Conservation (phyloP, 2,113 vertebrate species). For the Lophius piscatorius region DNA sequence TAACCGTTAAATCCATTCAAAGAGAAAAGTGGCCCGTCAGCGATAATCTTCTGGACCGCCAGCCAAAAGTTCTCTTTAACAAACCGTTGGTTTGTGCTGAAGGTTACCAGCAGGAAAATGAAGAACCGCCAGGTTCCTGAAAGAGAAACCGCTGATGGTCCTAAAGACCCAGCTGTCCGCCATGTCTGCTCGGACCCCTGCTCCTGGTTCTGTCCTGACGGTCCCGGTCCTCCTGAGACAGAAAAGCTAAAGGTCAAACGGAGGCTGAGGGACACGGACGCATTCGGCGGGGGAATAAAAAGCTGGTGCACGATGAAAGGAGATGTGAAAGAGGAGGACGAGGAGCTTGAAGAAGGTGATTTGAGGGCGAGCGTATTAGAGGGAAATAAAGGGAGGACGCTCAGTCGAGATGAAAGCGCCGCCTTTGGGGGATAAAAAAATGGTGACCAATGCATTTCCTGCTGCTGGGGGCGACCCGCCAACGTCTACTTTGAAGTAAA, state of each 20-base stretch:
- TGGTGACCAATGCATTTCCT: conserved; percentile 67
- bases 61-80: background rate
- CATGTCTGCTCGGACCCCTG: too few species aligned
- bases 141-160: too few species aligned
- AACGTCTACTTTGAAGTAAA: conserved; percentile 44
- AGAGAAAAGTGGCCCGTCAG: background rate
- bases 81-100: background rate
- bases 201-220: too few species aligned
- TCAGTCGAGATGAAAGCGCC: conserved; percentile 70
- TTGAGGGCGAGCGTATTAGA: conserved; percentile 49
- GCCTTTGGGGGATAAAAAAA: conserved; percentile 56
- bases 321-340: conserved; percentile 53
- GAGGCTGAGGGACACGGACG: background rate
- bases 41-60: background rate
- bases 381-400: conserved; percentile 53
- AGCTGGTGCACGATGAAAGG: conserved; percentile 35
- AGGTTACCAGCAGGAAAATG: conserved; percentile 22
- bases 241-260: too few species aligned
- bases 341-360: conserved; percentile 49
- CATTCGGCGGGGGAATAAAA: conserved; percentile 15
- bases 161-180: too few species aligned
- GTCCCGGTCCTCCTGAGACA: too few species aligned
- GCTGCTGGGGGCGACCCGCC: conserved; percentile 20
- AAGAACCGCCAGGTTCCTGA: too few species aligned
- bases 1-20: conserved; percentile 18